Percentiles rank a stretch among this genome's conserved stretches.
phyloP scores from a whole-genome alignment of 2,888 invertebrate species.

The Oasisia sp. region DNA sequence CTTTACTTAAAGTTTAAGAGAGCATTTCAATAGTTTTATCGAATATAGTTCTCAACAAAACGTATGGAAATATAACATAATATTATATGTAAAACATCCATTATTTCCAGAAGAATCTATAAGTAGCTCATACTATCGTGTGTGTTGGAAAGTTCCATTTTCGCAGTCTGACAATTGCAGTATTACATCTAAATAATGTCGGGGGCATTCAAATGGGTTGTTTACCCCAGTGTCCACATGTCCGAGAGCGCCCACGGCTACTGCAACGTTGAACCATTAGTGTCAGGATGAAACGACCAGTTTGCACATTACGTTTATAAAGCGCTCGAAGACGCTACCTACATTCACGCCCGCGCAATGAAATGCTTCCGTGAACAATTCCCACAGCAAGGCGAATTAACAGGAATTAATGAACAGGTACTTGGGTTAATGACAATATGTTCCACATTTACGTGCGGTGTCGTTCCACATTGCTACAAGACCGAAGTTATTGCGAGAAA shows the following conservation, averaged over 20 bases:
- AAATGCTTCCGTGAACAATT: not conserved
- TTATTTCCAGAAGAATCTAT: not conserved
- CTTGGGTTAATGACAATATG: too few relatives aligned
- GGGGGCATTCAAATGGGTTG: not conserved
- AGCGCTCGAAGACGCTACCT: not conserved
- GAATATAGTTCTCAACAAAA: not conserved
- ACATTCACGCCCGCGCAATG: not conserved
- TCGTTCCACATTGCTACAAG: not conserved
- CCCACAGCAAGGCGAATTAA: too few relatives aligned
- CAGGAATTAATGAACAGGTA: too few relatives aligned
- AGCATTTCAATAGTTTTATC: too few relatives aligned
- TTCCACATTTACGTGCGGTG: not conserved
- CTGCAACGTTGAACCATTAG: not conserved
- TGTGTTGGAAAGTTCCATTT: not conserved
- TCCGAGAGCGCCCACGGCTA: not conserved
- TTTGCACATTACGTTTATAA: not conserved
- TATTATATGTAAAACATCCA: not conserved
- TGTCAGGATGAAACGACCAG: not conserved
- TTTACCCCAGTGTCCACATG: not conserved
- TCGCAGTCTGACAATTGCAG: not conserved
- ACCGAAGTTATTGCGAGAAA: not conserved
- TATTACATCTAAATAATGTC: not conserved
- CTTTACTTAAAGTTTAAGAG: too few relatives aligned
- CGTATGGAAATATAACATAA: not conserved
- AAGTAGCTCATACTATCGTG: not conserved